Evolutionary conservation across 2,888 invertebrate genomes (phyloP).

Genomic region (Liodrosophila aerea): DNA sequence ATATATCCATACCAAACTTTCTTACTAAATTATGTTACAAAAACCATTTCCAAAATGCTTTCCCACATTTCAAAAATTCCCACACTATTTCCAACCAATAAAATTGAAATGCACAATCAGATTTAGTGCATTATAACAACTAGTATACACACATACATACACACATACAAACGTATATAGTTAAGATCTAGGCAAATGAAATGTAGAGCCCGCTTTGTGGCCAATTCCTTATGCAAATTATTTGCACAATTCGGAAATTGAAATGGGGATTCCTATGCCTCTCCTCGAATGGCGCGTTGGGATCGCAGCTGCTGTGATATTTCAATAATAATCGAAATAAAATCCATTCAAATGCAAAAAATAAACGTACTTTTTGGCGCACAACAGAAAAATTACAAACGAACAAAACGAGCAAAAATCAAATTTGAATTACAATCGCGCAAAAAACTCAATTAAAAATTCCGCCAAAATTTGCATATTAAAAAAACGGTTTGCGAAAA

Average conservation of each 20-base stretch:
- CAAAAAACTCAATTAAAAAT: conserved; percentile 70
- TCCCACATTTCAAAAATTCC: too few species aligned
- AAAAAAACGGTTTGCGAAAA: conserved; percentile 59
- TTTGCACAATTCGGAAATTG: conserved; percentile 16
- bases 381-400: conserved; percentile 64
- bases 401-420: conserved; percentile 39
- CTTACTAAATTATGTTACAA: too few species aligned
- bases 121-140: too few species aligned
- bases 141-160: too few species aligned
- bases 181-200: too few species aligned
- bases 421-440: conserved; percentile 80
- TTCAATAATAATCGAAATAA: conserved; percentile 40
- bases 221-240: conserved; percentile 37
- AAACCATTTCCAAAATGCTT: too few species aligned
- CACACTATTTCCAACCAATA: too few species aligned
- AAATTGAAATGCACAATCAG: too few species aligned
- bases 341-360: conserved; percentile 74
- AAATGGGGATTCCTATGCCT: conserved; percentile 16
- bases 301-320: conserved; percentile 59
- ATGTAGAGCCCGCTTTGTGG: too few species aligned
- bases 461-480: conserved; percentile 64
- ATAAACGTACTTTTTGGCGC: conserved; percentile 46
- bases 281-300: conserved; percentile 45
- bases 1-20: too few species aligned
- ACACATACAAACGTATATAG: too few species aligned